Evolutionary conservation across 92 coral and sea anemone species (phyloP), one percentile per base, ranked within the genome.

Genomic region (Paragorgia papillata): DNA sequence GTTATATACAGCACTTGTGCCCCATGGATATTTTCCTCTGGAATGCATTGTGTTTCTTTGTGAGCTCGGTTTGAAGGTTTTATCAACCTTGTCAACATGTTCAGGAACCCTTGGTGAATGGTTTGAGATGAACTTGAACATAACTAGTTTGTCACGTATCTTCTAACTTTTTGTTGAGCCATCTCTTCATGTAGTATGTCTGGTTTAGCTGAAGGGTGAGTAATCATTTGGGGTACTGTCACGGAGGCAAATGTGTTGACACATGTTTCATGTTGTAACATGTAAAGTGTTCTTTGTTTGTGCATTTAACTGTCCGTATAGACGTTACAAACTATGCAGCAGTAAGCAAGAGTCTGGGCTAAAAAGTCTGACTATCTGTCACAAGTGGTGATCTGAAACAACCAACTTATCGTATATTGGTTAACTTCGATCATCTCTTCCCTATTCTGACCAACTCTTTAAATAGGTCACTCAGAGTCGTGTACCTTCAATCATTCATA

Each of bases 11-110:
- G 22, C 15, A 22, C 62, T 1, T 22, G 62, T 2, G 7, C 33
- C 30, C 62, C 18, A 56, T 14, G 62, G 15, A 17, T 13, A 1
- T 56, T 22, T 22, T 28, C 33, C 29, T 17, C 1, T 28, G 33
- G 62, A 56, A 56, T 56, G 30, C 33, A 56, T 56, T 56, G 62
- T 56, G 30, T 22, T 56, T 31, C 22, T 56, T 56, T 4, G 2
- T 22, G 18, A 22, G 28, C 62, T 3, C 62, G 1, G 62, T 31
- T 56, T 56, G 62, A 3, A 31, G 10, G 29, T 17, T 56, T 8
- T 56, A 22, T 56, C 62, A 56, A 22, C 30, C 62, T 22, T 17
- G 2, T 22, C 29, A 56, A 56, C 62, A 56, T 56, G 3, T 56
- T 56, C n/a, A n/a, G n/a, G 31, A 22, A 56, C 62, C 2, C 30